Percentiles rank a stretch among this genome's conserved stretches.
phyloP scores from a whole-genome alignment of 2,797 vertebrate species.

The Malurus leucopterus region DNA sequence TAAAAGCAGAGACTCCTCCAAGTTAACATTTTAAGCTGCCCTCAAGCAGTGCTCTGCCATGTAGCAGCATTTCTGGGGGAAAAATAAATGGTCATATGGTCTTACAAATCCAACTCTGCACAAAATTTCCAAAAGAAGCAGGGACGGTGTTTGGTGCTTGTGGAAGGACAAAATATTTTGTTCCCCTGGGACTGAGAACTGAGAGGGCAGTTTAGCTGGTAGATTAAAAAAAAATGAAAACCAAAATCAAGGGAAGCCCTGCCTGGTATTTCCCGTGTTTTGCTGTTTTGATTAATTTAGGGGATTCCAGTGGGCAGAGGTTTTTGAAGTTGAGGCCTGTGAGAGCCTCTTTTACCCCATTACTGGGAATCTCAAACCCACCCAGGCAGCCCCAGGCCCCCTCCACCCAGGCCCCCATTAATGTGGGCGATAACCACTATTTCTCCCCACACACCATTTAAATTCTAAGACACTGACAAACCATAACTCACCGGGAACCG shows the following conservation, averaged over 20 bases:
- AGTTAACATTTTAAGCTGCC: slow-evolving; percentile 20
- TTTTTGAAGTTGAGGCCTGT: background rate
- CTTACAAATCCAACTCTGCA: background rate
- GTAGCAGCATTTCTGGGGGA: background rate
- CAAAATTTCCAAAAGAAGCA: slow-evolving; percentile 17
- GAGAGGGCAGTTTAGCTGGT: background rate
- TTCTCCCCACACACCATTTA: slow-evolving; percentile 20
- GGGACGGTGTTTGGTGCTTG: background rate
- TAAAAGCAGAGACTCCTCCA: background rate
- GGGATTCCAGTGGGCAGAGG: background rate
- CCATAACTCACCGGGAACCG: slow-evolving; percentile 28
- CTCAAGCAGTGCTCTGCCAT: slow-evolving; percentile 15
- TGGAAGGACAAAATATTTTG: background rate
- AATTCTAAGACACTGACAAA: slow-evolving; percentile 32
- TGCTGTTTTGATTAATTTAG: background rate
- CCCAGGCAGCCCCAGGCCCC: rapidly evolving
- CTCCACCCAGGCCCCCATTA: background rate
- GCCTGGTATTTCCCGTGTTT: background rate
- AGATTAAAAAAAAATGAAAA: background rate
- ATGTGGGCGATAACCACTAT: background rate
- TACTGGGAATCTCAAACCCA: background rate
- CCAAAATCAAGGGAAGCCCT: background rate
- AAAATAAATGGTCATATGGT: background rate
- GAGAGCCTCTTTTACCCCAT: background rate
- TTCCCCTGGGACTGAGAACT: background rate